These are phyloP conservation scores for Campylomormyrus numenius DNA, from an alignment of 2,113 vertebrate genomes.

Conservation along the genomic window DNA sequence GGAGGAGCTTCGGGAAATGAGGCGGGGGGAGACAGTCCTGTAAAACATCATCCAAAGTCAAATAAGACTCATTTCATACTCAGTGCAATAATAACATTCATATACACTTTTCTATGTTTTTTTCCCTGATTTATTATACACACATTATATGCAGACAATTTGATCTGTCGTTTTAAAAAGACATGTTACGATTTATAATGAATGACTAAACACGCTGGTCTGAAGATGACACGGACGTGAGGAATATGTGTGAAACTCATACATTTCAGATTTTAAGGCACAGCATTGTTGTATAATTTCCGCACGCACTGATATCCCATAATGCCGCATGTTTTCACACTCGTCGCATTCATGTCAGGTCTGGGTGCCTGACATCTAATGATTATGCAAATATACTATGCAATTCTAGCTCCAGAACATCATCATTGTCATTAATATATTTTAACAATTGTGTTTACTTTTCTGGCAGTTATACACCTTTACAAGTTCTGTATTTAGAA, in stretches of 20 bases:
- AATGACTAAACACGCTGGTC: background rate
- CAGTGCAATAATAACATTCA: background rate
- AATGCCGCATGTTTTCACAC: background rate
- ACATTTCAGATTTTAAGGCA: background rate
- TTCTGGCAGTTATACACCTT: background rate
- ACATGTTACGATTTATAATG: background rate
- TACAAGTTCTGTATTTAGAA: background rate
- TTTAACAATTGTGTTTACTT: background rate
- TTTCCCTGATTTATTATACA: background rate
- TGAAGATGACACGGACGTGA: background rate
- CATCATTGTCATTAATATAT: background rate
- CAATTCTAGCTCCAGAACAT: background rate
- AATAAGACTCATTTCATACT: background rate
- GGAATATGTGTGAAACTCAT: background rate
- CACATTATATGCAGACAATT: background rate
- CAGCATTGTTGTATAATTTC: background rate
- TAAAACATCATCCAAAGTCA: background rate
- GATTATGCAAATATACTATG: background rate
- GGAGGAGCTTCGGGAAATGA: background rate
- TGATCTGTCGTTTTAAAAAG: background rate
- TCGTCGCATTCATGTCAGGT: background rate
- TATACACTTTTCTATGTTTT: background rate
- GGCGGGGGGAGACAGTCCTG: slow-evolving; percentile 5
- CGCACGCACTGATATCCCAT: background rate
- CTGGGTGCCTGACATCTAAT: background rate